Evolutionary conservation across 2,888 invertebrate species (phyloP).

Genomic region (Allygus modestus): DNA sequence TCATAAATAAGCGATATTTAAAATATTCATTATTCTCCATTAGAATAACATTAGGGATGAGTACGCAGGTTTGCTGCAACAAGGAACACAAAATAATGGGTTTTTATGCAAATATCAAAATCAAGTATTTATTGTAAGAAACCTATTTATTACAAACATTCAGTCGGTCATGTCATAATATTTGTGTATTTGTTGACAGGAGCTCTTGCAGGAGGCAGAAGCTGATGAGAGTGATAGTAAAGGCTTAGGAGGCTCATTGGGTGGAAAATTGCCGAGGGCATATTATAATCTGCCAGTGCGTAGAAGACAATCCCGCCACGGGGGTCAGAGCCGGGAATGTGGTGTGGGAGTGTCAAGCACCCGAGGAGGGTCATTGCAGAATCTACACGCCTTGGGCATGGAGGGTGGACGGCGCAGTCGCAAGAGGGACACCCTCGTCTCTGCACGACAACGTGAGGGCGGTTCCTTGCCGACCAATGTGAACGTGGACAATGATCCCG

Average conservation of each 20-base stretch:
- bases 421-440: conserved; percentile 52
- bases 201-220: conserved; percentile 65
- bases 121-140: too few relatives aligned
- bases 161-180: too few relatives aligned
- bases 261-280: conserved; percentile 17
- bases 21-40: too few relatives aligned
- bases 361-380: conserved; percentile 61
- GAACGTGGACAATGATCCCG: conserved; percentile 72
- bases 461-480: conserved; percentile 81
- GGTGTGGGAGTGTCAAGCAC: conserved; percentile 36
- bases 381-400: conserved; percentile 50
- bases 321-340: conserved; percentile 1
- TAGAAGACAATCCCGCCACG: conserved; percentile 45
- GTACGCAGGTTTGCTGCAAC: too few relatives aligned
- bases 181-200: conserved; percentile 51
- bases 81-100: too few relatives aligned
- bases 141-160: too few relatives aligned
- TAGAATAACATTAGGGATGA: too few relatives aligned
- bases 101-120: too few relatives aligned
- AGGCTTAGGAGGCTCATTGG: conserved; percentile 29
- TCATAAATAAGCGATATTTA: too few relatives aligned
- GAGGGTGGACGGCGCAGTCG: conserved; percentile 38
- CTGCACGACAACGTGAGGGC: conserved; percentile 80
- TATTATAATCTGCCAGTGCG: conserved; percentile 36
- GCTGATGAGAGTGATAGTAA: conserved; percentile 63